Evolutionary conservation across 2,888 invertebrate species (phyloP).

Genomic region (Campopleginae sp.): DNA sequence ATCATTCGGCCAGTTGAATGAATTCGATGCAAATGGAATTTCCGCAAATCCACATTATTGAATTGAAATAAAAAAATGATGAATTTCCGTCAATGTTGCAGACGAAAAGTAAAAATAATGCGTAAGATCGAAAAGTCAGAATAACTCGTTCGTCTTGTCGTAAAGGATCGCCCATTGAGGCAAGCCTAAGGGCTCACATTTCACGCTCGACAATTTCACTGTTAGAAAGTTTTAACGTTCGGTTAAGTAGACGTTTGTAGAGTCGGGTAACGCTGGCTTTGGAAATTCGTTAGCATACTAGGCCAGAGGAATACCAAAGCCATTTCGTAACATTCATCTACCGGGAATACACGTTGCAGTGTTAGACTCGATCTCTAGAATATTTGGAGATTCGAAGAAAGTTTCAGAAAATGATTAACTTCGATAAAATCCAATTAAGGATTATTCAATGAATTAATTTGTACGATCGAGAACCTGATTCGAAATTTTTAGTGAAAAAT

Average conservation of each 20-base stretch:
- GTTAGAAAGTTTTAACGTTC: constrained; percentile 66
- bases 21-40: neutral
- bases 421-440: neutral
- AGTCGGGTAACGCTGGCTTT: constrained; percentile 30
- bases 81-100: neutral
- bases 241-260: constrained; percentile 57
- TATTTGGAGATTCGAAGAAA: constrained; percentile 22
- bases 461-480: no score
- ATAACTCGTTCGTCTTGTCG: neutral
- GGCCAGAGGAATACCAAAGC: constrained; percentile 64
- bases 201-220: constrained; percentile 60
- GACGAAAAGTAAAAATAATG: neutral
- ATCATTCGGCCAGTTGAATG: neutral
- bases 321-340: constrained; percentile 59
- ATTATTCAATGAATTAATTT: neutral
- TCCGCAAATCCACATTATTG: neutral
- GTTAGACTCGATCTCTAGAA: neutral
- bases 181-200: constrained; percentile 57
- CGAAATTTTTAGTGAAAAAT: no score
- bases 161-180: neutral
- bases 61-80: neutral
- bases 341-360: constrained; percentile 13
- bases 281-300: constrained; percentile 66
- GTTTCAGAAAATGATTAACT: neutral
- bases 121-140: neutral